These are phyloP conservation scores for Percopsis omiscomaycus DNA, from an alignment of 2,797 vertebrate species.

Conservation along the genomic window DNA sequence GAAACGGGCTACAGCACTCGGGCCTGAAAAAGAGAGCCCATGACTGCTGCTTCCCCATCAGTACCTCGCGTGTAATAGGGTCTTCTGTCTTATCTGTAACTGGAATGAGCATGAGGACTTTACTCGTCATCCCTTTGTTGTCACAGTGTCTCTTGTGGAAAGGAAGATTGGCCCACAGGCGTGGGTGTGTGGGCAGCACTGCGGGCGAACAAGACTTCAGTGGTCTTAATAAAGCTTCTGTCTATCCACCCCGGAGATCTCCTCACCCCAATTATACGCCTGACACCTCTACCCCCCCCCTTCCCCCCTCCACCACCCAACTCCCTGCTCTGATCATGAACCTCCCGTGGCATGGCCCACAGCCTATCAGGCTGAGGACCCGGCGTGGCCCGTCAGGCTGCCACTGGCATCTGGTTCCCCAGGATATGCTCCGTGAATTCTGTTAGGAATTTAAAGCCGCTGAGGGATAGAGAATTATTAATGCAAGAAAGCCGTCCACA, in stretches of 20 bases:
- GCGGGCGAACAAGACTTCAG: conserved; percentile 60
- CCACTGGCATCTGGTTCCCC: conserved; percentile 23
- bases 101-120: conserved; percentile 56
- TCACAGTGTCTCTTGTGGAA: conserved; percentile 58
- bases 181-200: conserved; percentile 51
- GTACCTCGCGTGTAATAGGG: conserved; percentile 51
- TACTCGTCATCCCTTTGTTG: conserved; percentile 69
- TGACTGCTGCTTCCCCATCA: conserved; percentile 39
- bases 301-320: conserved; percentile 21
- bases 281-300: conserved; percentile 66
- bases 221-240: conserved; percentile 75
- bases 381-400: conserved; percentile 37
- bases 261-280: conserved; percentile 80
- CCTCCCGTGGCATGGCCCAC: conserved; percentile 27
- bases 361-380: conserved; percentile 29
- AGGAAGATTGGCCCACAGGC: conserved; percentile 53
- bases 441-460: conserved; percentile 13
- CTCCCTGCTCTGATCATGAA: conserved; percentile 50
- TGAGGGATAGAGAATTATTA: background rate
- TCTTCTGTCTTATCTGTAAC: conserved; percentile 59
- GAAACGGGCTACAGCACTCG: background rate
- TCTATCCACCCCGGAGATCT: conserved; percentile 71
- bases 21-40: background rate
- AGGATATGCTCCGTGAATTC: conserved; percentile 22
- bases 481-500: conserved; percentile 14